Evolutionary conservation across 2,797 vertebrate species (phyloP).

Genomic region (Hemibagrus guttatus): DNA sequence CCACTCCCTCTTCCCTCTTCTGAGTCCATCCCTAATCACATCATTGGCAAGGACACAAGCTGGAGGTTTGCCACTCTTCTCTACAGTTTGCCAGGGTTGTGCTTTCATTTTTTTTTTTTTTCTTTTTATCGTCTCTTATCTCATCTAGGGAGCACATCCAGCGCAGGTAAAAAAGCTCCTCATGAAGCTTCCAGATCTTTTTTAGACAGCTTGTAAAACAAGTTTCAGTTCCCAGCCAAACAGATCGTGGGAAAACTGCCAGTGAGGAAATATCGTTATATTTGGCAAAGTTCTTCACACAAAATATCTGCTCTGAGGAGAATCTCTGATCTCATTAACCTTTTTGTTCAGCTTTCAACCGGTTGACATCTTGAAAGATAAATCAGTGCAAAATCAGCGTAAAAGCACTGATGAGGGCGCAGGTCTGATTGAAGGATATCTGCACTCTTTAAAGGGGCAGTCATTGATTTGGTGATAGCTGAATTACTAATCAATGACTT

Average conservation of each 20-base stretch:
- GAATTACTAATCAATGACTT: neutral
- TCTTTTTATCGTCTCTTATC: constrained; percentile 58
- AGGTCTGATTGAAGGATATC: neutral
- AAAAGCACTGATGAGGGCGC: neutral
- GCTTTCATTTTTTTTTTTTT: constrained; percentile 22
- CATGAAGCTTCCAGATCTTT: constrained; percentile 33
- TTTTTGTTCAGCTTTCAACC: neutral
- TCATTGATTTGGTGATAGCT: neutral
- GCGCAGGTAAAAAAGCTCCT: constrained; percentile 45
- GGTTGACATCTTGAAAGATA: neutral
- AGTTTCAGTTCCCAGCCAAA: constrained; percentile 52
- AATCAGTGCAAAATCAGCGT: too few relatives aligned
- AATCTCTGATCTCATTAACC: neutral
- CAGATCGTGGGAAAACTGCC: constrained; percentile 40
- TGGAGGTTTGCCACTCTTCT: constrained; percentile 59
- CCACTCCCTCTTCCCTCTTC: neutral
- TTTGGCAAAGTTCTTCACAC: neutral
- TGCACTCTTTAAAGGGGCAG: neutral
- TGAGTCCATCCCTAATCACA: constrained; percentile 18
- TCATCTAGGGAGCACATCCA: constrained; percentile 60
- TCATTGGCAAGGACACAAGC: constrained; percentile 17
- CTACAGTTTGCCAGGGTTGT: constrained; percentile 45
- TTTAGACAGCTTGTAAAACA: constrained; percentile 50
- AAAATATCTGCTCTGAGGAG: neutral
- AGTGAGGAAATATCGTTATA: neutral